Evolutionary conservation across 2,797 vertebrate genomes (phyloP).

Genomic region (Malurus splendens): DNA sequence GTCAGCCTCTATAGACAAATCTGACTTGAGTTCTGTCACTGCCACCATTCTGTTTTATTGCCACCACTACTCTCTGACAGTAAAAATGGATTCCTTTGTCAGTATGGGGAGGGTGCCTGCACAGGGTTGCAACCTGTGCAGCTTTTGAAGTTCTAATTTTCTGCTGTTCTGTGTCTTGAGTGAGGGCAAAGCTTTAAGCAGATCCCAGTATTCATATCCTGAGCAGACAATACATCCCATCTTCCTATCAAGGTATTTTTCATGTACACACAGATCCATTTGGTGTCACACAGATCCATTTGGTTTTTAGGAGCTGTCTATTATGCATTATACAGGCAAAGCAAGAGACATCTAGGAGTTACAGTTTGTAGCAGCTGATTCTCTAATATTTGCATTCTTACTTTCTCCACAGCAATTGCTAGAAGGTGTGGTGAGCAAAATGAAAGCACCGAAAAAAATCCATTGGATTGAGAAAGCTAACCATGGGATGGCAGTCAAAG

Average conservation of each 20-base stretch:
- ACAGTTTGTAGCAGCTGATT: not conserved
- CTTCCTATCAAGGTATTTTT: not conserved
- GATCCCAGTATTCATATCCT: not conserved
- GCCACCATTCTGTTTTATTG: not conserved
- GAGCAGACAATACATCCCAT: not conserved
- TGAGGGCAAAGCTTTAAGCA: not conserved
- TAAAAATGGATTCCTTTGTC: not conserved
- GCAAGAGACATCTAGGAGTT: not conserved
- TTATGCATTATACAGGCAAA: not conserved
- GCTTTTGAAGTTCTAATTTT: not conserved
- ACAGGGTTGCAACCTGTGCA: not conserved
- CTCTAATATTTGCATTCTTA: not conserved
- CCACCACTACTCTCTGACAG: not conserved
- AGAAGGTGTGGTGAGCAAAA: conserved; percentile 72
- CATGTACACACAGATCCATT: not conserved
- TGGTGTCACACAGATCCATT: not conserved
- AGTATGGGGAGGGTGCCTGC: not conserved
- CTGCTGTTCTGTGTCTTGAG: not conserved
- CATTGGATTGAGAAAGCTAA: conserved; percentile 85
- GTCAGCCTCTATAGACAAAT: not conserved
- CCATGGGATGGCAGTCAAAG: conserved; percentile 85
- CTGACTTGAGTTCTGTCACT: not conserved
- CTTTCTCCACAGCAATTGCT: conserved; percentile 75
- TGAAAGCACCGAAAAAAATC: conserved; percentile 79
- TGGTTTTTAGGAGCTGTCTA: not conserved